Conservation (phyloP, 2,888 invertebrate species). For the Ganaspis brasiliensis region DNA sequence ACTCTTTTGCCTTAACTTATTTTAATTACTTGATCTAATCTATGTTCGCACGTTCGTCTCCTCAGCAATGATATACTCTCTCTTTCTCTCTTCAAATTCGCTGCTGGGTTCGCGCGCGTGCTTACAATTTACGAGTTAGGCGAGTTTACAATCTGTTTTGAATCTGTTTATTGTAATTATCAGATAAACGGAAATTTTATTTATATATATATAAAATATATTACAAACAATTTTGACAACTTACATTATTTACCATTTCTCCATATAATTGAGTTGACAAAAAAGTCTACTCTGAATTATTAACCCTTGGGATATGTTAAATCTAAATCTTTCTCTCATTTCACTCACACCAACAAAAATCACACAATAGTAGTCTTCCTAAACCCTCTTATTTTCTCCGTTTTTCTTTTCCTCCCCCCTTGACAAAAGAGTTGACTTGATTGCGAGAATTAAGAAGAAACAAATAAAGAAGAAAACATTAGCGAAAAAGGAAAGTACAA, state of each 20-base stretch:
- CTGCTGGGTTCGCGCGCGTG: constrained; percentile 20
- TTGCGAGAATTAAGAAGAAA: neutral
- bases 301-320: constrained; percentile 5
- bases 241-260: neutral
- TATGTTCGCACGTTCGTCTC: constrained; percentile 39
- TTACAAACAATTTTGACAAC: constrained; percentile 19
- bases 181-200: neutral
- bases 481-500: neutral
- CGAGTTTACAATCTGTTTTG: constrained; percentile 13
- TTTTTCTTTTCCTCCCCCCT: neutral
- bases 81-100: neutral
- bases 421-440: neutral
- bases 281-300: neutral
- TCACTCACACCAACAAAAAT: neutral
- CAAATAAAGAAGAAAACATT: neutral
- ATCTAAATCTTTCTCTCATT: constrained; percentile 13
- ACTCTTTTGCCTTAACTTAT: constrained; percentile 53
- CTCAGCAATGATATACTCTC: constrained; percentile 23
- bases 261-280: neutral
- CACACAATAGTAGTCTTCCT: constrained; percentile 17
- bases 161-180: neutral
- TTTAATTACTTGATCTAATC: constrained; percentile 56
- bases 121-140: constrained; percentile 22
- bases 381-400: neutral
- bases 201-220: neutral